Evolutionary conservation across 1,140 invertebrate species (phyloP).

Genomic region (Rhagoletis pomonella): DNA sequence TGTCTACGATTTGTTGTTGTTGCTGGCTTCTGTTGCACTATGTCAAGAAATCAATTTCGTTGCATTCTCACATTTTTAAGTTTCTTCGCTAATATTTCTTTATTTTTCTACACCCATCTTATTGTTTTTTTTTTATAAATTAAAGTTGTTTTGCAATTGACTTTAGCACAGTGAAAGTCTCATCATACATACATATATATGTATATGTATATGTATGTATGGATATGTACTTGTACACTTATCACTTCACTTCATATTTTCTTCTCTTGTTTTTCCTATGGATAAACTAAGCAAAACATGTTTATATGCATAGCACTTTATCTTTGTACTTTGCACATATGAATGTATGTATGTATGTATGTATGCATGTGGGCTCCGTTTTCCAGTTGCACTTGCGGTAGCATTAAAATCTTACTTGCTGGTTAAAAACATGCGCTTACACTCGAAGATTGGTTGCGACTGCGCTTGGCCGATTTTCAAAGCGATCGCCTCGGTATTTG

Average conservation of each 20-base stretch:
- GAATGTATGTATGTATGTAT: not conserved
- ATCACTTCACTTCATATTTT: slow-evolving; percentile 30
- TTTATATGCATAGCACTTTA: not conserved
- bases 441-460: slow-evolving; percentile 36
- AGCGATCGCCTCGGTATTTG: not conserved
- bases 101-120: not conserved
- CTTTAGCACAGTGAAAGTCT: slow-evolving; percentile 29
- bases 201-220: no score
- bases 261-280: not conserved
- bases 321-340: not conserved
- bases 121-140: not conserved
- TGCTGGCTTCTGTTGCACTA: not conserved
- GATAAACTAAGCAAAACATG: not conserved
- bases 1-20: not conserved
- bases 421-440: not conserved
- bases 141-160: not conserved
- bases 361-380: not conserved
- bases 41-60: not conserved
- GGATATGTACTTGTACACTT: not conserved
- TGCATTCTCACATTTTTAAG: not conserved
- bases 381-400: not conserved
- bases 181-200: not conserved
- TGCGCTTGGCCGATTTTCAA: not conserved
- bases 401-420: not conserved
- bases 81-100: not conserved